Evolutionary conservation across 2,888 invertebrate genomes (phyloP), one percentile per base, ranked within the genome.

Genomic region (Dynastes tityus): DNA sequence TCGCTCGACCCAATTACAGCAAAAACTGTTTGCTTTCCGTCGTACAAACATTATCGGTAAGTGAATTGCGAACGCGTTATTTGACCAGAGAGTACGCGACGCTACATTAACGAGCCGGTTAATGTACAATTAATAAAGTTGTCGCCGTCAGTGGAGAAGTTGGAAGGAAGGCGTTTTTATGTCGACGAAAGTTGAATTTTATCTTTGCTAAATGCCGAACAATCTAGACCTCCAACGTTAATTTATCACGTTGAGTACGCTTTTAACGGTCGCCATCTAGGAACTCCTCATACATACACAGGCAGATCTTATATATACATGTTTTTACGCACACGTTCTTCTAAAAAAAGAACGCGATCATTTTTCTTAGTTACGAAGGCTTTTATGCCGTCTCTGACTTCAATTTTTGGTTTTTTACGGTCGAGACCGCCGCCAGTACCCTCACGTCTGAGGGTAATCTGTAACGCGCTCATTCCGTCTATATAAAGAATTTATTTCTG

Each of bases 171-270:
- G 53, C 53, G 16, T 73, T 73, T 68, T 73, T 58, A 61, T 58
- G 73, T 16, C 58, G 37, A 16, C 58, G 58, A 73, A 73, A 73
- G 73, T 58, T 73, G 73, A 73, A 73, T 73, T 73, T 73, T 73
- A 73, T 73, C 73, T 73, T 73, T 51, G 78, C 64, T 70, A 78
- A 77, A 78, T 73, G 61, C 71, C 64, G 71, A 78, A 73, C 73
- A 78, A 73, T 78, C 73, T 64, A 55, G 64, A 55, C 55, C 76
- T 65, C 58, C 55, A 71, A 78, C 53, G 78, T 78, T 73, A 78
- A 78, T 78, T 78, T 78, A 78, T 78, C 78, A 78, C 70, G 78
- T 71, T 71, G 71, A 78, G 78, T 78, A 55, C 45, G 71, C 78
- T 78, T 78, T 78, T 78, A 78, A 65, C 78, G 27, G 64, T 65